A percentile compares a stretch with the other conserved stretches of the same genome.
Evolutionary conservation across 2,888 invertebrate genomes (phyloP).

Genomic region (Strigamia maritima): DNA sequence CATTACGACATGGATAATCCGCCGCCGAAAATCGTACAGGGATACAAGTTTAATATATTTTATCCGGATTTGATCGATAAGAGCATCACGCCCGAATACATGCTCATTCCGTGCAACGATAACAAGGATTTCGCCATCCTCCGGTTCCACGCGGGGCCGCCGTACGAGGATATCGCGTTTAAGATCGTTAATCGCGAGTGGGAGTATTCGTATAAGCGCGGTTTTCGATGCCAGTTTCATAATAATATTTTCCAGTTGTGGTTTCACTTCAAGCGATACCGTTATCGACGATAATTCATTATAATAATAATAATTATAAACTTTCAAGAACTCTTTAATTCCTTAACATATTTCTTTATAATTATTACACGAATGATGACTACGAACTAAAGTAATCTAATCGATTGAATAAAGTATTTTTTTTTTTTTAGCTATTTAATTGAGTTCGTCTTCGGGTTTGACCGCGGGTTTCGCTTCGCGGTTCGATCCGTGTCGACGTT

Average conservation of each 20-base stretch:
- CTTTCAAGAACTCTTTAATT: too few species aligned
- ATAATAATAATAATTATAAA: too few species aligned
- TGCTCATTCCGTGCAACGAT: constrained; percentile 82
- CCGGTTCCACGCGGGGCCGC: constrained; percentile 95
- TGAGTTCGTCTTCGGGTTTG: neutral
- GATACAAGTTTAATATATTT: constrained; percentile 99
- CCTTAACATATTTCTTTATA: too few species aligned
- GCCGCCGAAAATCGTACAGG: constrained; percentile 99
- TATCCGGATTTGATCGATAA: constrained; percentile 98
- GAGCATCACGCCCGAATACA: constrained; percentile 85
- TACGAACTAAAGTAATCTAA: too few species aligned
- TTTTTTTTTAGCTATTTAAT: too few species aligned
- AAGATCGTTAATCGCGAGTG: constrained; percentile 98
- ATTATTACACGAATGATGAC: too few species aligned
- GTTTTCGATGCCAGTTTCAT: constrained; percentile 98
- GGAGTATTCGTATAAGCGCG: constrained; percentile 98
- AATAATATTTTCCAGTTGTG: constrained; percentile 99
- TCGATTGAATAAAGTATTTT: too few species aligned
- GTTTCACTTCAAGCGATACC: constrained; percentile 98
- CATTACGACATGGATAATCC: constrained; percentile 99
- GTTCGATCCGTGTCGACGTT: constrained; percentile 70
- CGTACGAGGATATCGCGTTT: constrained; percentile 98
- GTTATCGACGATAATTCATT: constrained; percentile 72
- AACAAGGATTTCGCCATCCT: constrained; percentile 93
- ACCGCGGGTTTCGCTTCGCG: neutral